Conservation (phyloP, 2,888 invertebrate genomes). For the Troides aeacus region DNA sequence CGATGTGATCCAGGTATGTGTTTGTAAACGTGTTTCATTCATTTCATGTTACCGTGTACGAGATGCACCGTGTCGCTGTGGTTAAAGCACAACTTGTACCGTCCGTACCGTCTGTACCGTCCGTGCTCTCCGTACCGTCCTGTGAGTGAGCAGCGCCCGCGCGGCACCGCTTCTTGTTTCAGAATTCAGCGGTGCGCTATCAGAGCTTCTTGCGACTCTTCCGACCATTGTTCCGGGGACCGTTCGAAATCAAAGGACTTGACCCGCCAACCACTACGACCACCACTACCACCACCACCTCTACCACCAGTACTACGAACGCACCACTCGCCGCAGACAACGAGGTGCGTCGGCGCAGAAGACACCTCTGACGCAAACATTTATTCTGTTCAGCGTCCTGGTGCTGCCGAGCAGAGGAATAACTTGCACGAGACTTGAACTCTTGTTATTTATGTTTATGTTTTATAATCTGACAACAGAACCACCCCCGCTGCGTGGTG, state of each 20-base stretch:
- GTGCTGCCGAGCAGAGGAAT: not conserved
- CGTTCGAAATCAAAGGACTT: constrained; percentile 86
- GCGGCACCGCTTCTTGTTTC: constrained; percentile 49
- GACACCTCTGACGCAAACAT: constrained; percentile 2
- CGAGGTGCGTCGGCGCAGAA: constrained; percentile 52
- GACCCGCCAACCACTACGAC: constrained; percentile 78
- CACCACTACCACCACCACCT: constrained; percentile 50
- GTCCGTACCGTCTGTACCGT: too few species aligned
- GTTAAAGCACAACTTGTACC: too few species aligned
- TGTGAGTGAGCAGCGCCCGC: too few species aligned
- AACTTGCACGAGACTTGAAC: not conserved
- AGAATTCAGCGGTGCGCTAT: constrained; percentile 89
- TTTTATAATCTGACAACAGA: not conserved
- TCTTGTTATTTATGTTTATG: not conserved
- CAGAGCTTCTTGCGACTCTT: constrained; percentile 86
- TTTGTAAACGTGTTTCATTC: not conserved
- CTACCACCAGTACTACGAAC: constrained; percentile 34
- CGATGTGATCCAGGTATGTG: constrained; percentile 82
- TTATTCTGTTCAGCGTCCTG: not conserved
- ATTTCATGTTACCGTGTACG: not conserved
- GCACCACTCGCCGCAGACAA: constrained; percentile 46
- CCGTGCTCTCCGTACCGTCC: too few species aligned
- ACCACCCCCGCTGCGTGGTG: not conserved
- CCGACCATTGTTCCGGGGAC: constrained; percentile 86
- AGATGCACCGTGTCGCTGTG: too few species aligned